Conservation (phyloP, 2,113 vertebrate genomes). For the Pseudolaguvia tuberculata region DNA sequence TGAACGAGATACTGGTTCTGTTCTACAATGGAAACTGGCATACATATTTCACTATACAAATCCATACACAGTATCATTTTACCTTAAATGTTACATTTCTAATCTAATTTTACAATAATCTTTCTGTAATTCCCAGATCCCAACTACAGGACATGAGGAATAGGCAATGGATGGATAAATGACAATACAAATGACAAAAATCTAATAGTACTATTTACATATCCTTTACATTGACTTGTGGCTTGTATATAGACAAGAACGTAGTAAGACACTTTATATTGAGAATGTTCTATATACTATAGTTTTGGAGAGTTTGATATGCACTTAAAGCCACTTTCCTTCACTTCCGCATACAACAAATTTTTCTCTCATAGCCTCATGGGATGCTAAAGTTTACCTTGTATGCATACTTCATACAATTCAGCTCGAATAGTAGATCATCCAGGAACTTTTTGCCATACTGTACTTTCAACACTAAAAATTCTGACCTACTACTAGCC, state of each 20-base stretch:
- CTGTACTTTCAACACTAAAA: too few relatives aligned
- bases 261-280: background rate
- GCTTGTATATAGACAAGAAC: background rate
- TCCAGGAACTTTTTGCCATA: too few relatives aligned
- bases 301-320: too few relatives aligned
- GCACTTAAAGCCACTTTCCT: too few relatives aligned
- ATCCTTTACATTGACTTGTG: background rate
- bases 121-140: background rate
- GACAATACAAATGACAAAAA: background rate
- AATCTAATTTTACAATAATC: background rate
- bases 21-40: background rate
- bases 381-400: too few relatives aligned
- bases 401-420: too few relatives aligned
- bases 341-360: too few relatives aligned
- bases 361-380: too few relatives aligned
- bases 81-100: background rate
- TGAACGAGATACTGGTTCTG: background rate
- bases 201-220: background rate
- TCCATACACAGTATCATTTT: background rate
- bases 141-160: background rate
- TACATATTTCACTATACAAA: background rate
- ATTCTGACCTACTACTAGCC: too few relatives aligned
- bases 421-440: too few relatives aligned
- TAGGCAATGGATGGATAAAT: background rate
- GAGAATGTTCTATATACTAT: too few relatives aligned